Evolutionary conservation across 2,113 vertebrate species (phyloP).

Genomic region (Peucedramus taeniatus): DNA sequence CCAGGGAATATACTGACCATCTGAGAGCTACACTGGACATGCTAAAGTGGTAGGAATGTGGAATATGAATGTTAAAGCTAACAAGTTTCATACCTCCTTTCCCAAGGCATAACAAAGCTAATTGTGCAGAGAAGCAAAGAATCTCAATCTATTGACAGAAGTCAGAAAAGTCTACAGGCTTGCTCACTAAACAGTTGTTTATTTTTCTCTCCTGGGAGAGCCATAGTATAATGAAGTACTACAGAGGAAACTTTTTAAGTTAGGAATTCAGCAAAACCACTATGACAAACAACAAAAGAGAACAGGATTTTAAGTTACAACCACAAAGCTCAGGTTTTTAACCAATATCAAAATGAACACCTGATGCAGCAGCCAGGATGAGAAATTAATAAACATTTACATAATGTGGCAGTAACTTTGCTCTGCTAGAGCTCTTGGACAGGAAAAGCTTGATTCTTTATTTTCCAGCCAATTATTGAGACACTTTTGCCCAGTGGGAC

Average conservation of each 20-base stretch:
- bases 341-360: neutral
- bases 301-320: neutral
- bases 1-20: neutral
- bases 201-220: neutral
- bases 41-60: neutral
- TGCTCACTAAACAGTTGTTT: neutral
- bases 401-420: neutral
- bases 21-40: neutral
- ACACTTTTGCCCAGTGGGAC: neutral
- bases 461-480: neutral
- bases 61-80: neutral
- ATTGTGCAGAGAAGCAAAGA: neutral
- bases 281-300: neutral
- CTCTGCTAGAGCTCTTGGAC: neutral
- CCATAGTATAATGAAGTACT: neutral
- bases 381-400: neutral
- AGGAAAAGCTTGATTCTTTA: neutral
- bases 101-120: neutral
- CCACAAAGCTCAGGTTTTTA: neutral
- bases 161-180: neutral
- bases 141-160: neutral
- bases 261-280: neutral
- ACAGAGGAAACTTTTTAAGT: neutral
- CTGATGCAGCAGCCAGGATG: neutral
- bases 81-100: neutral